A percentile compares a stretch with the other conserved stretches of the same genome.
phyloP scores from a whole-genome alignment of 2,113 vertebrate genomes.

The Lasiurus borealis region DNA sequence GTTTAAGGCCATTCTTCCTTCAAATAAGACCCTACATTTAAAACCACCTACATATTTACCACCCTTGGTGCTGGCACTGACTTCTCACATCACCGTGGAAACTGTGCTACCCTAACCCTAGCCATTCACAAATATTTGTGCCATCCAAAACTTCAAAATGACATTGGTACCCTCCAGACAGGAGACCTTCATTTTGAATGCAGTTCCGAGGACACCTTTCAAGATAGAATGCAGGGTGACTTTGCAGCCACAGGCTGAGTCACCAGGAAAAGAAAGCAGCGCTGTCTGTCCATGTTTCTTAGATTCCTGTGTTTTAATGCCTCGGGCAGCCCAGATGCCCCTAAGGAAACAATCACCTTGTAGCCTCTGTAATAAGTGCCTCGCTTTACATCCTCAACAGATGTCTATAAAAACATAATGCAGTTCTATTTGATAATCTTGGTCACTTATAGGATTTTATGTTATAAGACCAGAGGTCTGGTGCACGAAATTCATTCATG shows the following conservation, averaged over 20 bases:
- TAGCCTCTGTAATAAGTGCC: background rate
- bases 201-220: background rate
- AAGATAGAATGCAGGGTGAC: background rate
- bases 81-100: constrained; percentile 59
- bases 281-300: background rate
- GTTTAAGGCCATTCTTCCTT: background rate
- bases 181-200: background rate
- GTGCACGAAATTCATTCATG: no score
- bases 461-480: background rate
- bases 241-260: background rate
- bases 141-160: constrained; percentile 20
- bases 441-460: background rate
- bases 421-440: background rate
- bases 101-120: background rate
- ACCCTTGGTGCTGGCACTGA: background rate
- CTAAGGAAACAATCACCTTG: background rate
- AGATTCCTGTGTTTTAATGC: background rate
- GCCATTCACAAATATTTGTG: background rate
- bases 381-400: background rate
- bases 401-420: background rate
- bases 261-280: background rate
- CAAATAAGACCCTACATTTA: background rate
- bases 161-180: background rate
- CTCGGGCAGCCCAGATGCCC: background rate
- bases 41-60: background rate